A percentile compares a stretch with the other conserved stretches of the same genome.
These are phyloP conservation scores for Aleadryas rufinucha DNA, from an alignment of 2,113 vertebrate species.

Conservation along the genomic window DNA sequence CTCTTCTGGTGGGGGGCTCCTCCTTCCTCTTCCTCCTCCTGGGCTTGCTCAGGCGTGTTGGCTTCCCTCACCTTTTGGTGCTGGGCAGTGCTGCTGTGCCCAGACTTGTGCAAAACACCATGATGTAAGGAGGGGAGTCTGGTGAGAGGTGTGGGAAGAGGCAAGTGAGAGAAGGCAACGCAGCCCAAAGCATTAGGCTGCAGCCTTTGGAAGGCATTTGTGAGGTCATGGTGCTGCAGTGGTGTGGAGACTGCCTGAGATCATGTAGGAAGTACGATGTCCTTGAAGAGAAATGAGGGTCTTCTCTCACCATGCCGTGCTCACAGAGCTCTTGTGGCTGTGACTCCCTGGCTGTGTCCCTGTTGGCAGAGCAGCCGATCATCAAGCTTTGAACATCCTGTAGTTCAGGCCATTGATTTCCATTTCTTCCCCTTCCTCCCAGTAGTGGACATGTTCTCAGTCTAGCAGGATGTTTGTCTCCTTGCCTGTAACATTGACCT, in stretches of 20 bases:
- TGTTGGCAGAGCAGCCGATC: accelerated
- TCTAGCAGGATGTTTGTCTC: background rate
- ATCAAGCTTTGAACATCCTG: background rate
- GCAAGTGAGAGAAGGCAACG: accelerated
- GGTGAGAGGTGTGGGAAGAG: background rate
- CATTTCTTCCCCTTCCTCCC: background rate
- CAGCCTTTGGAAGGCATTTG: background rate
- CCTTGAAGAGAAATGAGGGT: background rate
- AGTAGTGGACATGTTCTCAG: background rate
- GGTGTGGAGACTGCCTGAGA: background rate
- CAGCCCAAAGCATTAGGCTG: accelerated
- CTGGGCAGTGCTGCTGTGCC: background rate
- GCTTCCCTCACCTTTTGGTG: background rate
- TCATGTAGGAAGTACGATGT: background rate
- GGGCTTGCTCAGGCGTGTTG: accelerated
- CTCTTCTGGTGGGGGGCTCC: background rate
- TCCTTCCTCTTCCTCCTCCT: background rate
- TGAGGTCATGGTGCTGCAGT: background rate
- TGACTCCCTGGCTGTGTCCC: background rate
- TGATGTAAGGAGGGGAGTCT: background rate
- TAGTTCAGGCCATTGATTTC: background rate
- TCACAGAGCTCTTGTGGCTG: background rate
- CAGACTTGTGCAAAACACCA: background rate
- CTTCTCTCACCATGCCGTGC: background rate
- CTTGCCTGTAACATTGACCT: accelerated